Percentiles rank a stretch among this genome's conserved stretches.
phyloP scores from a whole-genome alignment of 2,888 invertebrate genomes.

The Calliopum simillimum region DNA sequence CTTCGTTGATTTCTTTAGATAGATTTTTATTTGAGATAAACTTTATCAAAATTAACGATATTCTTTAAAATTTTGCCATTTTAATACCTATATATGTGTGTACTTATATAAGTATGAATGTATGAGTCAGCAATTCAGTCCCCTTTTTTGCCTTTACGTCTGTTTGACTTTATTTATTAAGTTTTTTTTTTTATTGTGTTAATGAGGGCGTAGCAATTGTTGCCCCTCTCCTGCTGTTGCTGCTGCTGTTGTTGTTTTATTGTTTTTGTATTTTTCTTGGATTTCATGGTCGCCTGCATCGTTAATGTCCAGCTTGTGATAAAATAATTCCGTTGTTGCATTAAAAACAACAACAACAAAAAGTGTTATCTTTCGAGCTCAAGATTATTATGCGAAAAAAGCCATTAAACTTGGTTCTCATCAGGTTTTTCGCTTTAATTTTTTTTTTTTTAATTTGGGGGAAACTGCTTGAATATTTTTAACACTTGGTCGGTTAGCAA shows the following conservation, averaged over 20 bases:
- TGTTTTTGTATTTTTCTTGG: not conserved
- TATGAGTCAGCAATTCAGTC: too few species aligned
- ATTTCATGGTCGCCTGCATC: conserved; percentile 19
- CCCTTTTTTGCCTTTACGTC: not conserved
- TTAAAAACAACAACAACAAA: conserved; percentile 30
- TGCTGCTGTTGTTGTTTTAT: not conserved
- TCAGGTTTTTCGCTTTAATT: too few species aligned
- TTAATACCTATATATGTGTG: too few species aligned
- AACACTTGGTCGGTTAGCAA: too few species aligned
- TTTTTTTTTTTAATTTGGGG: too few species aligned
- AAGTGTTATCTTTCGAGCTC: not conserved
- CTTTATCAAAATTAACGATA: conserved; percentile 7
- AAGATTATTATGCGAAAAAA: too few species aligned
- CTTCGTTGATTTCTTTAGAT: not conserved
- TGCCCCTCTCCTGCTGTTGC: not conserved
- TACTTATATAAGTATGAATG: too few species aligned
- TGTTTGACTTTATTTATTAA: not conserved
- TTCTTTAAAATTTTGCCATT: not conserved
- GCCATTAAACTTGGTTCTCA: too few species aligned
- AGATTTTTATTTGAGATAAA: not conserved
- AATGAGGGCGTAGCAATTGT: conserved; percentile 8
- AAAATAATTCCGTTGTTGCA: conserved; percentile 7
- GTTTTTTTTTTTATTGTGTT: not conserved
- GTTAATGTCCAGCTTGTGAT: conserved; percentile 20
- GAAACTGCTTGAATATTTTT: too few species aligned